Evolutionary conservation across 2,113 vertebrate species (phyloP).

Genomic region (Lepisosteus oculatus): DNA sequence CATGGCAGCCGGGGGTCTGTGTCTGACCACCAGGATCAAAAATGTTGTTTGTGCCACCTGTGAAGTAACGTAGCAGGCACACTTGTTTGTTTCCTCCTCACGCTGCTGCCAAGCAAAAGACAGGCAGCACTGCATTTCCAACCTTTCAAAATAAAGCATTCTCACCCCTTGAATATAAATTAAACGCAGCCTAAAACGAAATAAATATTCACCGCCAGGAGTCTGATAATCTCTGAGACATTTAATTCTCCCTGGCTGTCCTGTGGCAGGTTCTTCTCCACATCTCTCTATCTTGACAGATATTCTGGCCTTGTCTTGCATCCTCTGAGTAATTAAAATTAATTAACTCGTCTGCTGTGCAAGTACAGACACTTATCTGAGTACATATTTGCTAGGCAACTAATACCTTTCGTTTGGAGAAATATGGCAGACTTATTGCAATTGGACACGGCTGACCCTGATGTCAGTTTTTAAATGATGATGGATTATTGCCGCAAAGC

Average conservation of each 20-base stretch:
- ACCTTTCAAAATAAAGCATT: neutral
- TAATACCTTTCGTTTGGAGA: constrained; percentile 41
- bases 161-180: neutral
- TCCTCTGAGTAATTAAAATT: constrained; percentile 61
- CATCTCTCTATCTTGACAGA: constrained; percentile 19
- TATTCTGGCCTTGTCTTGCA: constrained; percentile 41
- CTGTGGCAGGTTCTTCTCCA: constrained; percentile 21
- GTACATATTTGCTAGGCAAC: constrained; percentile 52
- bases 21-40: too few relatives aligned
- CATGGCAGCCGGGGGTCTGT: too few relatives aligned
- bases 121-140: too few relatives aligned
- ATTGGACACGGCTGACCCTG: constrained; percentile 32
- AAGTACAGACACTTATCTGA: constrained; percentile 60
- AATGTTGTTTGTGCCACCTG: too few relatives aligned
- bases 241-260: constrained; percentile 1
- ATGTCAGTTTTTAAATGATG: constrained; percentile 40
- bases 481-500: constrained; percentile 53
- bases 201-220: neutral
- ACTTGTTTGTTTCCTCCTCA: too few relatives aligned
- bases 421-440: constrained; percentile 41
- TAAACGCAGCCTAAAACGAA: neutral
- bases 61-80: too few relatives aligned
- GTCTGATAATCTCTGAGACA: neutral
- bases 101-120: too few relatives aligned
- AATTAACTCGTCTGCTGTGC: constrained; percentile 58